Conservation (phyloP, 2,888 invertebrate species). For the Caenorhabditis imperialis region DNA sequence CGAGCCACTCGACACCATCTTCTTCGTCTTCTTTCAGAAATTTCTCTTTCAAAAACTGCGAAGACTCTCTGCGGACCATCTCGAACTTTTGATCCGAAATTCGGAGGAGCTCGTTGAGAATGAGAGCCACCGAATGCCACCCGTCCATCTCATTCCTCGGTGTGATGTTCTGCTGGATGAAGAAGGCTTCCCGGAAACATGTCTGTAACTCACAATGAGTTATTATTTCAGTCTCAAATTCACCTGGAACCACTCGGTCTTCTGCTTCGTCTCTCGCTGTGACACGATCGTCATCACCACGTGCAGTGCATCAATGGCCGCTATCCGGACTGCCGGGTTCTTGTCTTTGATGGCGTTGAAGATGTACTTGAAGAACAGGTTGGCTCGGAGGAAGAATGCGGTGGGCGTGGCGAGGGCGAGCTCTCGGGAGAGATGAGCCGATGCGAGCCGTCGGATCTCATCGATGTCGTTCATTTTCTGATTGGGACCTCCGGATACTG, state of each 20-base stretch:
- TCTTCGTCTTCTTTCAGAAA: constrained; percentile 32
- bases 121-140: constrained; percentile 51
- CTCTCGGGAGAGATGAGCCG: constrained; percentile 87
- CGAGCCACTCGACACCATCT: constrained; percentile 70
- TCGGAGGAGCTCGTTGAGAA: constrained; percentile 90
- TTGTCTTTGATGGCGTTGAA: constrained; percentile 73
- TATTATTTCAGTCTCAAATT: too few relatives aligned
- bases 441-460: constrained; percentile 54
- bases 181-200: constrained; percentile 91
- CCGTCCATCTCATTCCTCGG: constrained; percentile 29
- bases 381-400: constrained; percentile 86
- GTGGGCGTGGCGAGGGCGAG: constrained; percentile 95
- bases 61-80: constrained; percentile 60
- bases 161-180: constrained; percentile 63
- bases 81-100: constrained; percentile 73
- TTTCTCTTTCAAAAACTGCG: constrained; percentile 21
- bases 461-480: constrained; percentile 6
- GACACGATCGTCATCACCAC: constrained; percentile 94
- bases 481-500: neutral
- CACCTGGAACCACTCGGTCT: constrained; percentile 86
- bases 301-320: constrained; percentile 92
- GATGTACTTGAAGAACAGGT: constrained; percentile 79
- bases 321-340: constrained; percentile 88
- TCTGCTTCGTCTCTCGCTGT: constrained; percentile 94
- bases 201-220: constrained; percentile 81